Conservation (phyloP, 2,888 invertebrate species). For the Campoplex capitator region DNA sequence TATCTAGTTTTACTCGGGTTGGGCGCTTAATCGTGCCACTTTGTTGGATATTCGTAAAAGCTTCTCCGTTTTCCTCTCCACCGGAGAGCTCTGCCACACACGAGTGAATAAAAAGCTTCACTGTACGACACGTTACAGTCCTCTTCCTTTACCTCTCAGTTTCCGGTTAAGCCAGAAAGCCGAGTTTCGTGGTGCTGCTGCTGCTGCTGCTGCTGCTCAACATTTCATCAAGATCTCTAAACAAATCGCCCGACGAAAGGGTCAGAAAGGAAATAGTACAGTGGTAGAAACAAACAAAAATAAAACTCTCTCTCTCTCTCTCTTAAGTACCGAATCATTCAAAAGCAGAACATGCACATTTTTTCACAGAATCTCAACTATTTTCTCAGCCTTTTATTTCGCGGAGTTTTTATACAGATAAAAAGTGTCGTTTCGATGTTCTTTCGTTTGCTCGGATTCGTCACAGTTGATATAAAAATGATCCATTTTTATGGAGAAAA, state of each 20-base stretch:
- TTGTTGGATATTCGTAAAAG: conserved; percentile 54
- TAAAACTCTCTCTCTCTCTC: neutral
- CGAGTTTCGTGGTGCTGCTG: conserved; percentile 9
- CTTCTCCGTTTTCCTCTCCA: conserved; percentile 34
- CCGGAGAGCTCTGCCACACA: conserved; percentile 12
- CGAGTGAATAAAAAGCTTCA: conserved; percentile 17
- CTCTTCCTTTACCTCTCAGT: conserved; percentile 6
- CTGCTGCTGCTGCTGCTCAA: neutral
- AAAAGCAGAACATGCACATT: neutral
- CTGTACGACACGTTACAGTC: neutral
- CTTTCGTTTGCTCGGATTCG: neutral
- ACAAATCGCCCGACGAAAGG: conserved; percentile 8
- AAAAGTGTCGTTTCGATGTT: neutral
- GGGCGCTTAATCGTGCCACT: conserved; percentile 62
- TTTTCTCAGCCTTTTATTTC: neutral
- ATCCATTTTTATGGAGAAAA: no score
- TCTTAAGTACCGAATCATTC: neutral
- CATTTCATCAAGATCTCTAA: conserved; percentile 32
- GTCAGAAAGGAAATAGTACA: conserved; percentile 2
- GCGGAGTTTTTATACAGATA: neutral
- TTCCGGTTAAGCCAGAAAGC: conserved; percentile 4
- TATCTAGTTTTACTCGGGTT: conserved; percentile 44
- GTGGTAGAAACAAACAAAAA: conserved; percentile 11
- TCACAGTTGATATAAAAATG: no score
- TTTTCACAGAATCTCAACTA: neutral